Evolutionary conservation across 2,113 vertebrate species (phyloP), one percentile per base, ranked within the genome.

Genomic region (Labeo catla): DNA sequence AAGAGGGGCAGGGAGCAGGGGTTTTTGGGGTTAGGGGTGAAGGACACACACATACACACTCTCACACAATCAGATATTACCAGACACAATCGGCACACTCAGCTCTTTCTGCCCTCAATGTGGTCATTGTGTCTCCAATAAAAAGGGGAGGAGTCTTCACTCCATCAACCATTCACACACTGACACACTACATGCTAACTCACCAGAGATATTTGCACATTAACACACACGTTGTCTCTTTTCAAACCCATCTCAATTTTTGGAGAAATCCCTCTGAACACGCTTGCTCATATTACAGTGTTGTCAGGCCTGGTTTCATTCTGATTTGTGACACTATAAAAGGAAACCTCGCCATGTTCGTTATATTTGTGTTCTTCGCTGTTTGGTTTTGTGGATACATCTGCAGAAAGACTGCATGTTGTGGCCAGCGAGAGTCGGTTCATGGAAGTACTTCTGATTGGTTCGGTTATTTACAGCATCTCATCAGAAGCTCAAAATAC

Each of bases 101-200:
- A 85, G 77, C 83, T 84, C 86, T 85, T 89, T 86, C 85, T 15
- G 68, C 74, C 87, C 83, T 94, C 91, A 94, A 93, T 93, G 92
- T 89, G 81, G 88, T 89, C 86, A 89, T 93, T 94, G 92, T 95
- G 82, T 66, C 84, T 88, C 84, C 81, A 90, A 84, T 77, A 76
- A 81, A 82, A 86, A 78, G 81, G 92, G 84, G 86, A 86, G 88
- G 86, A 87, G 84, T 72, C 89, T 91, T 91, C 87, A 89, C 88
- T 68, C 47, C 76, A 74, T 49, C 84, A 61, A 81, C 82, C 34
- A 52, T 78, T 83, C 49, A 86, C 76, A 85, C 81, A 83, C 72
- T 49, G 36, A n/a, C 57, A 84, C 9, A 9, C 61, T 63, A 81
- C 16, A 66, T 36, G 45, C 74, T 13, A 23, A 50, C 70, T 73